Conservation (phyloP, 2,888 invertebrate genomes). For the Oscheius sp. region DNA sequence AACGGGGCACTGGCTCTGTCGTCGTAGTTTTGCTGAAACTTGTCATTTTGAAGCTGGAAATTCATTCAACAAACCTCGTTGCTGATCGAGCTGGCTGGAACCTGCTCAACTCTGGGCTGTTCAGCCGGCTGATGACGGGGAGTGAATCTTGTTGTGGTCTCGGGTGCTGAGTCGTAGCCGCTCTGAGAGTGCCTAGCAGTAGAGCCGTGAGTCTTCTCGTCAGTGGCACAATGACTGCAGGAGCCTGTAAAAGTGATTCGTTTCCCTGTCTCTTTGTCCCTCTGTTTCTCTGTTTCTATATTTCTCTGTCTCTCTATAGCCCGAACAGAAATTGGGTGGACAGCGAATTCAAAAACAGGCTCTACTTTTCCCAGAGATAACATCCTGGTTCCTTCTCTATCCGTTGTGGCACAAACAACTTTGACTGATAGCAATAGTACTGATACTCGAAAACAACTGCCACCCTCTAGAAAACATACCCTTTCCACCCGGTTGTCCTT, state of each 20-base stretch:
- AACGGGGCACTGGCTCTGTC: not conserved
- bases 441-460: not conserved
- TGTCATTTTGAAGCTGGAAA: not conserved
- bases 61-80: slow-evolving; percentile 2
- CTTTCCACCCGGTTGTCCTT: slow-evolving; percentile 47
- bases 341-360: no score
- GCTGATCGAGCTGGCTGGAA: slow-evolving; percentile 20
- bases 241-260: slow-evolving; percentile 7
- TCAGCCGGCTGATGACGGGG: not conserved
- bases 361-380: no score
- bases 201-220: not conserved
- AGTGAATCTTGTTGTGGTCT: not conserved
- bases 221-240: slow-evolving; percentile 10
- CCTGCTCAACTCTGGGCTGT: not conserved
- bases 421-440: not conserved
- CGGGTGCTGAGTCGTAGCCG: no score
- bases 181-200: no score
- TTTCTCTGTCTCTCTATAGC: no score
- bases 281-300: no score
- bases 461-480: slow-evolving; percentile 17
- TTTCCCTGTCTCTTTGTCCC: no score
- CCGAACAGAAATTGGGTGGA: no score
- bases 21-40: slow-evolving; percentile 16
- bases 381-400: no score
- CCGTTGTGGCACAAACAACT: not conserved